Percentiles rank a stretch among this genome's conserved stretches.
Conservation (phyloP, 2,113 vertebrate species). For the Oplegnathus fasciatus region DNA sequence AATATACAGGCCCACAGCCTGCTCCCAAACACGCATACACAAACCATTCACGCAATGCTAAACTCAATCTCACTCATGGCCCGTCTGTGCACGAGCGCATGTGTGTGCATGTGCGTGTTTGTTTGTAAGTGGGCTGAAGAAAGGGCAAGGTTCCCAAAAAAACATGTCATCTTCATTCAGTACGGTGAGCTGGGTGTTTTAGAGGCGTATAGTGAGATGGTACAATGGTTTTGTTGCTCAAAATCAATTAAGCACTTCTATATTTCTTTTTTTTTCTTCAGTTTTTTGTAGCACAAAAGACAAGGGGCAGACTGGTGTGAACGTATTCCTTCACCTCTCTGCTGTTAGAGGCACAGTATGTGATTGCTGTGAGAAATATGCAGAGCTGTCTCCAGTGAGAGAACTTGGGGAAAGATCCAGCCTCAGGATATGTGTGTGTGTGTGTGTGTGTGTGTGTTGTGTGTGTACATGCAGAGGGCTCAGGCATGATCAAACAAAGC, state of each 20-base stretch:
- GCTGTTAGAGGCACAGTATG: slow-evolving; percentile 15
- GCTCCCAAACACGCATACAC: slow-evolving; percentile 71
- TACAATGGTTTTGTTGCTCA: slow-evolving; percentile 45
- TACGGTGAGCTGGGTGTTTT: not conserved
- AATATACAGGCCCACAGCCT: slow-evolving; percentile 79
- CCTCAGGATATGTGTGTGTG: slow-evolving; percentile 57
- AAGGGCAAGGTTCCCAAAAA: slow-evolving; percentile 31
- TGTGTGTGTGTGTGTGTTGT: slow-evolving; percentile 34
- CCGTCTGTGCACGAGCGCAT: slow-evolving; percentile 5
- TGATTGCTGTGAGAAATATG: slow-evolving; percentile 80
- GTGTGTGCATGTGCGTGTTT: not conserved
- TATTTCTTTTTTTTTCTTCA: not conserved
- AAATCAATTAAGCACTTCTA: slow-evolving; percentile 16
- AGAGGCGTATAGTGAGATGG: not conserved
- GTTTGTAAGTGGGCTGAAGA: slow-evolving; percentile 29
- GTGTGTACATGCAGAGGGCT: slow-evolving; percentile 46
- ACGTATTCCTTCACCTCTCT: slow-evolving; percentile 15
- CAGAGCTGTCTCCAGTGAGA: slow-evolving; percentile 55
- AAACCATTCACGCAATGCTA: slow-evolving; percentile 69
- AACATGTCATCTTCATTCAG: slow-evolving; percentile 49
- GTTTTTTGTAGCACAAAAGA: slow-evolving; percentile 8
- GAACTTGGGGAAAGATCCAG: slow-evolving; percentile 68
- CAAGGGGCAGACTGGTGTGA: not conserved
- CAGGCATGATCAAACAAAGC: slow-evolving; percentile 83
- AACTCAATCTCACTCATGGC: slow-evolving; percentile 72